Evolutionary conservation across 2,888 invertebrate genomes (phyloP).

Genomic region (Thera britannica): DNA sequence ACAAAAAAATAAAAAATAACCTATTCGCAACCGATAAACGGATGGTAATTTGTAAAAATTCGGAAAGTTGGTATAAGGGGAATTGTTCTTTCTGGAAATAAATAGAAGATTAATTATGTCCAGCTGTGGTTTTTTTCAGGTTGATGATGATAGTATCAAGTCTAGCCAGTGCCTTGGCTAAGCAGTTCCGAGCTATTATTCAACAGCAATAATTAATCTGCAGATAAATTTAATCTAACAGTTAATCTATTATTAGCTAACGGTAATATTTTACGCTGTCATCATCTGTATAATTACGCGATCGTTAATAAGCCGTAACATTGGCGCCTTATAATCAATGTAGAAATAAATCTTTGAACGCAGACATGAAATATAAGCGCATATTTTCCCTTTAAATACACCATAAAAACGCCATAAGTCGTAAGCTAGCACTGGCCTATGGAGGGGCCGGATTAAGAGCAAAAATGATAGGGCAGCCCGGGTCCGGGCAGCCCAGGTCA

Average conservation of each 20-base stretch:
- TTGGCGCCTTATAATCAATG: slow-evolving; percentile 80
- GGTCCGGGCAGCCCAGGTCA: too few species aligned
- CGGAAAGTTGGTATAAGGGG: too few species aligned
- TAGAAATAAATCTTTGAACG: slow-evolving; percentile 77
- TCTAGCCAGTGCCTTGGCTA: neutral
- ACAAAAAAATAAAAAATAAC: too few species aligned
- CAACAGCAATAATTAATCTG: slow-evolving; percentile 30
- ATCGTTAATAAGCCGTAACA: slow-evolving; percentile 76
- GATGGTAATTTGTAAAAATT: too few species aligned
- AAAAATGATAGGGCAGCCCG: neutral
- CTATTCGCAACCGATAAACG: too few species aligned
- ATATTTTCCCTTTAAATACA: slow-evolving; percentile 77
- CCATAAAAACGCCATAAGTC: slow-evolving; percentile 79
- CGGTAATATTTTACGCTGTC: slow-evolving; percentile 71
- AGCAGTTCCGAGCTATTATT: slow-evolving; percentile 18
- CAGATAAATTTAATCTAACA: slow-evolving; percentile 42
- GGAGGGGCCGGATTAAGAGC: slow-evolving; percentile 14
- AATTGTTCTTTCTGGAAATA: too few species aligned
- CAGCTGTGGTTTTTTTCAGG: too few species aligned
- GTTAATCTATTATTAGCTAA: slow-evolving; percentile 61
- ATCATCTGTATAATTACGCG: slow-evolving; percentile 72
- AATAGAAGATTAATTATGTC: too few species aligned
- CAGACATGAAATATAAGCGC: slow-evolving; percentile 76
- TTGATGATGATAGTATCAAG: too few species aligned
- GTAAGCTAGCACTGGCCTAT: slow-evolving; percentile 72